Evolutionary conservation across 2,888 invertebrate genomes (phyloP).

Genomic region (Drosophila sordidapex): DNA sequence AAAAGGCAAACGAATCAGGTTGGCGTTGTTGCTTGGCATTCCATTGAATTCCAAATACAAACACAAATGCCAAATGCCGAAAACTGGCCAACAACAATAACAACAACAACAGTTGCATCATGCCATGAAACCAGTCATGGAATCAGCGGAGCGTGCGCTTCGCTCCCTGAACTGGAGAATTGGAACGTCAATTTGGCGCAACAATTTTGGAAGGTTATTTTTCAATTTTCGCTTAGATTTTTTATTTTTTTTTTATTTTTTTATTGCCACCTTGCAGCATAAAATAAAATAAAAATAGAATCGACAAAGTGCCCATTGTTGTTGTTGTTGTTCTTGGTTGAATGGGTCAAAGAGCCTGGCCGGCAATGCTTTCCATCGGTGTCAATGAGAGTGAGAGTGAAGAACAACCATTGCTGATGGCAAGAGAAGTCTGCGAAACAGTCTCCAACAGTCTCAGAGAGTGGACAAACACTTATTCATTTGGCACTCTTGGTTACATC

Average conservation of each 20-base stretch:
- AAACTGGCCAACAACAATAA: conserved; percentile 46
- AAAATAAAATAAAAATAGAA: not conserved
- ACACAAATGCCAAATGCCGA: conserved; percentile 68
- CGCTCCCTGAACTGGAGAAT: conserved; percentile 68
- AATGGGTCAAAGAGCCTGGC: conserved; percentile 40
- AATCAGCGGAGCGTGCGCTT: conserved; percentile 58
- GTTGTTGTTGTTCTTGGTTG: conserved; percentile 13
- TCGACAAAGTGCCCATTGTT: not conserved
- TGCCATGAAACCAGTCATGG: conserved; percentile 67
- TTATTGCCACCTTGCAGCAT: conserved; percentile 22
- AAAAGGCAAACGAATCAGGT: conserved; percentile 40
- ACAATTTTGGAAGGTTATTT: conserved; percentile 65
- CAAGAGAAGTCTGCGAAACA: not conserved
- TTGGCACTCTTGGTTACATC: not conserved
- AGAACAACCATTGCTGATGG: not conserved
- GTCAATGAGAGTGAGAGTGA: conserved; percentile 4
- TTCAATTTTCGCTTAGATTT: conserved; percentile 38
- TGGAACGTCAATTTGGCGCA: conserved; percentile 72
- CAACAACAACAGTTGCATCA: conserved; percentile 70
- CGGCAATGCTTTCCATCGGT: conserved; percentile 2
- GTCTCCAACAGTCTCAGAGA: not conserved
- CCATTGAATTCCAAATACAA: conserved; percentile 61
- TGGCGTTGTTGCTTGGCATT: conserved; percentile 60
- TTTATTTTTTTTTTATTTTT: conserved; percentile 19
- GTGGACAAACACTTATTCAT: not conserved